Evolutionary conservation across 2,888 invertebrate species (phyloP).

Genomic region (Andrena marginata): DNA sequence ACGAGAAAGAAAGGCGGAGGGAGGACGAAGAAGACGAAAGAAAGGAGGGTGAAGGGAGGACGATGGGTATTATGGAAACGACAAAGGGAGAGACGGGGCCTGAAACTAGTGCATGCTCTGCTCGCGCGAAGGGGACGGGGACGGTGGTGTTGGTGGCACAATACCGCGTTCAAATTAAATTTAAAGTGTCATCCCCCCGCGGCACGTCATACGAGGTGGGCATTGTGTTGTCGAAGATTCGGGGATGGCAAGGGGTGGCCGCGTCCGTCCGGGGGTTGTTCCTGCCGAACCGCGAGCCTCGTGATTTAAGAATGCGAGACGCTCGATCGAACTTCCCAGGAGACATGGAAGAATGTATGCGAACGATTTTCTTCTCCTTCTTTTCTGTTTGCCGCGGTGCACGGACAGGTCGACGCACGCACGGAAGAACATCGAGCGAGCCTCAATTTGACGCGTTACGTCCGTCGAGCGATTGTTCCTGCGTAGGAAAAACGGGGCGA

Average conservation of each 20-base stretch:
- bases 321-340: constrained; percentile 33
- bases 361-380: background rate
- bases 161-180: constrained; percentile 81
- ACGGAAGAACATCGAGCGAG: background rate
- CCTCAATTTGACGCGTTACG: constrained; percentile 4
- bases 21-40: constrained; percentile 7
- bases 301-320: constrained; percentile 53
- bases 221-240: constrained; percentile 68
- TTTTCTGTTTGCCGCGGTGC: background rate
- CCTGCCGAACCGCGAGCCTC: constrained; percentile 50
- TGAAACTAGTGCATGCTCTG: constrained; percentile 66
- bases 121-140: constrained; percentile 54
- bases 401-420: background rate
- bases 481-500: constrained; percentile 3
- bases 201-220: constrained; percentile 67
- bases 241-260: constrained; percentile 5
- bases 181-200: constrained; percentile 79
- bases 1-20: constrained; percentile 14
- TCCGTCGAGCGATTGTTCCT: background rate
- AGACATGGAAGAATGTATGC: constrained; percentile 16
- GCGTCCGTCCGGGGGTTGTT: constrained; percentile 12
- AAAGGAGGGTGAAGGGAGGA: constrained; percentile 21
- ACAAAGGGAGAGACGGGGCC: constrained; percentile 59
- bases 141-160: constrained; percentile 69
- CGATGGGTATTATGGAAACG: constrained; percentile 58